Base-by-base conservation (phyloP, 1,140 invertebrate genomes). In the Drosophila rufa region DNA sequence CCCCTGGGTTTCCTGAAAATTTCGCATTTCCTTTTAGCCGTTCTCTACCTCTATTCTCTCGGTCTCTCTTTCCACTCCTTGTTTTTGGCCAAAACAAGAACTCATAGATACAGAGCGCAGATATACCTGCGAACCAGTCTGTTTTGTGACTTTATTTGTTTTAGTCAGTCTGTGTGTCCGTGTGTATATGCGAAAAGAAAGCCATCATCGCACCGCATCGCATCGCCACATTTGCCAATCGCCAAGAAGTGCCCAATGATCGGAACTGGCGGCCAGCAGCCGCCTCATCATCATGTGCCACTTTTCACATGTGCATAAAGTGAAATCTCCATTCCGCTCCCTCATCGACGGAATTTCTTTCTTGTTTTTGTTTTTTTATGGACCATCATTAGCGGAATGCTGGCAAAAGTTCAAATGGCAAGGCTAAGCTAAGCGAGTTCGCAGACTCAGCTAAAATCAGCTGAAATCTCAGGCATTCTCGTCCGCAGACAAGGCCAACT, bases 231-330 rank as follows among this genome's bases (percentile, higher is more conserved):
- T 86, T 85, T 86, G 82, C 82, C 82, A 87, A 87, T 87, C 80
- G 80, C 69, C 67, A 67, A 84, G 74, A 73, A 82, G 79, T 79
- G 67, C 69, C 77, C 78, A 89, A 89, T 89, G 85, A 89, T 89
- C 71, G 85, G 77, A 90, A 87, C 83, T 73, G 75, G 46, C 75
- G 48, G 64, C 42, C 71, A 78, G 66, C 66, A 66, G 75, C 82
- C 51, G 71, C 84, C 61, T 78, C 84, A 87, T 87, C 84, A 87
- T 87, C 80, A 87, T 89, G 84, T 89, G 84, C 84, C 55, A 89
- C 84, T 89, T 89, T 89, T 89, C 80, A 78, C 85, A 89, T 84
- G 68, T 60, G 77, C 84, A 83, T 89, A 87, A 87, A 89, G 84
- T 89, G 84, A 89, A 89, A 89, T 90, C 87, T 77, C 57, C 55